Base-by-base conservation (phyloP, 2,888 invertebrate species). In the Tetragonula carbonaria region DNA sequence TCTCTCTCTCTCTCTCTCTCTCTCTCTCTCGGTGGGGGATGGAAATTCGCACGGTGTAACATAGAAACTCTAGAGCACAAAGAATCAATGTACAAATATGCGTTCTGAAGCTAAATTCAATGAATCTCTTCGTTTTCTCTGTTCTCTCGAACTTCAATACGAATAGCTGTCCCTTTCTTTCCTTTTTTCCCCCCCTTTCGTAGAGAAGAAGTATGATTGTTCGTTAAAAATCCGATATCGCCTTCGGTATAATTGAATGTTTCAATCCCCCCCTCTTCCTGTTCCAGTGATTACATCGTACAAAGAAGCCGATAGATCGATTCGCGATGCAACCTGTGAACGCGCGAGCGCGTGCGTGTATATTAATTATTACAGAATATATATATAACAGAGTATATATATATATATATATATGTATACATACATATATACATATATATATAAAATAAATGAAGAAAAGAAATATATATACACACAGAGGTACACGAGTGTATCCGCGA, bases 301-400 rank as follows among this genome's bases (percentile, higher is more conserved):
- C 82, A 81, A 82, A 83, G 75, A 74, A 50, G 70, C 62, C 59
- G 53, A 65, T 38, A 38, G 59, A 33, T 57, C 66, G 83, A 55
- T 55, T 77, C 74, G 50, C 71, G 78, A 67, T 57, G 63, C 59
- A 71, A 21, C 71, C 84, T 78, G 79, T 72, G 63, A 68, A 73
- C 72, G 45, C 71, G 67, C 38, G 59, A 75, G 55, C 74, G 79
- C 77, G 72, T 86, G 83, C 80, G 79, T 81, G 70, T 85, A 78
- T 78, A 86, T 86, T 75, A 84, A 84, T 82, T 81, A 83, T 67
- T 84, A 74, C 74, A 81, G 76, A 81, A 71, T 74, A 76, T 71
- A 84, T 83, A 66, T 59, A 76, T 66, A 79, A 73, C 71, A 73
- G 59, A 63, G 78, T 63, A 76, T 75, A 71, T 84, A 80, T 79